A percentile compares a stretch with the other conserved stretches of the same genome.
Evolutionary conservation across 2,113 vertebrate genomes (phyloP).

Genomic region (Siniperca chuatsi): DNA sequence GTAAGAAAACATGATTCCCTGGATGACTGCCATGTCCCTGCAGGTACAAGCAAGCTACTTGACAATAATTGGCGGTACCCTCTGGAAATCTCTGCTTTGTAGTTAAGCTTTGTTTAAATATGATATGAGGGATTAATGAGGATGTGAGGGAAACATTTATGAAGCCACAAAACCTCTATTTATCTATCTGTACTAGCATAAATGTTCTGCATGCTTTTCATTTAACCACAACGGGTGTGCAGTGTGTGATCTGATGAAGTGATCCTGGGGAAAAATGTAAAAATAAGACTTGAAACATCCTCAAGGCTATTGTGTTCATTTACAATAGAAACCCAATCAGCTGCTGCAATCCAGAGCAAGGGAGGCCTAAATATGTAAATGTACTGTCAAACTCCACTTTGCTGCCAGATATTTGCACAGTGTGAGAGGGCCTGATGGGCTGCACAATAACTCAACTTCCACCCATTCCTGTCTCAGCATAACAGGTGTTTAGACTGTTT

Average conservation of each 20-base stretch:
- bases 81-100: conserved; percentile 54
- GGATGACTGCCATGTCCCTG: conserved; percentile 52
- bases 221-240: not conserved
- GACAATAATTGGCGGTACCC: conserved; percentile 43
- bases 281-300: conserved; percentile 50
- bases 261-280: conserved; percentile 13
- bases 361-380: conserved; percentile 55
- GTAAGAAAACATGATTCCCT: conserved; percentile 56
- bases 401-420: conserved; percentile 53
- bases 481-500: conserved; percentile 68
- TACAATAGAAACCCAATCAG: conserved; percentile 49
- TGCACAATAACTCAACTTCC: conserved; percentile 44
- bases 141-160: conserved; percentile 38
- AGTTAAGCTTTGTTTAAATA: conserved; percentile 56
- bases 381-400: conserved; percentile 40
- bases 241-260: conserved; percentile 36
- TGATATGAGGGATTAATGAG: conserved; percentile 48
- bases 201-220: conserved; percentile 24
- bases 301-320: conserved; percentile 36
- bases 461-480: conserved; percentile 35
- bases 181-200: conserved; percentile 25
- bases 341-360: conserved; percentile 9
- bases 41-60: conserved; percentile 33
- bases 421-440: conserved; percentile 29
- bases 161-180: conserved; percentile 39